Base-by-base conservation (phyloP, 1,140 invertebrate species). In the Cyphomyrmex costatus region DNA sequence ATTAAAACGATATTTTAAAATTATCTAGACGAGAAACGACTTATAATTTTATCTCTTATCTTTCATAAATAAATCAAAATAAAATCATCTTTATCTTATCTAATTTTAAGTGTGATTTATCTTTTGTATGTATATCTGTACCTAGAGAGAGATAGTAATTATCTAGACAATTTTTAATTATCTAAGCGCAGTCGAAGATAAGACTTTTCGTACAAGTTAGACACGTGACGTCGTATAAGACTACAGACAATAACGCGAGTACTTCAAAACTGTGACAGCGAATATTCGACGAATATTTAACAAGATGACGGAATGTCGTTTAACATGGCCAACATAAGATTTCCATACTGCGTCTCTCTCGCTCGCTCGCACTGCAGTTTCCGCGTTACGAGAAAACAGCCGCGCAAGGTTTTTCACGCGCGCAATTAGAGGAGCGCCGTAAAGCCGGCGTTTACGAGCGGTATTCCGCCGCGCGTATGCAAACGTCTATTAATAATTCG, bases 401-500 rank as follows among this genome's bases (percentile, higher is more conserved):
- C 14, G 30, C 53, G 51, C 53, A 65, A 65, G 42, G 36, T 51
- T 79, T 49, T 63, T 19, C 33, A n/a, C 36, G n/a, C 46, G 27
- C n/a, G n/a, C 77, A 80, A 80, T 80, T 80, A 80, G 33, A 56
- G 30, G 78, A 80, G 0, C 49, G 63, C 33, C 51, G 46, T 80
- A 80, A 80, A 80, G 33, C n/a, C 49, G 65, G 21, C 49, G 33
- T 70, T 80, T 70, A 80, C 65, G 63, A 80, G 33, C 33, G 21
- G 63, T 30, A 27, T 70, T 80, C 49, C 27, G 51, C 12, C 36
- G 58, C 56, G 42, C 19, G 33, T 70, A 70, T n/a, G 65, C 65
- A 70, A 80, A 80, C 51, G 33, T 70, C 78, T 80, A 80, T 80
- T 70, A 80, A 80, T 80, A 80, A 80, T 80, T 80, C 49, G 63